Base-by-base conservation (phyloP, 2,888 invertebrate genomes). In the Hylaea fasciaria region DNA sequence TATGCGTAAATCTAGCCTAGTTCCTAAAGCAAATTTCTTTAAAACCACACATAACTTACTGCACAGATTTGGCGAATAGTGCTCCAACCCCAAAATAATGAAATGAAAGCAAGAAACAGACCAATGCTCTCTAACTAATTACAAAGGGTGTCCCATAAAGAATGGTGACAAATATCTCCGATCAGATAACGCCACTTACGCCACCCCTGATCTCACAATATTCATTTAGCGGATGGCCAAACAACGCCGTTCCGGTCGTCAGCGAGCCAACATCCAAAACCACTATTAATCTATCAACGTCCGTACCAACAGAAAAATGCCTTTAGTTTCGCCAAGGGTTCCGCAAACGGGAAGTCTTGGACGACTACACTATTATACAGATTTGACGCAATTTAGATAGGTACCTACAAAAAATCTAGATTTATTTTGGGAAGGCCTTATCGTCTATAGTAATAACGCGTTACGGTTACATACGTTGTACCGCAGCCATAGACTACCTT, bases 261-360 rank as follows among this genome's bases (percentile, higher is more conserved):
- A 57, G 43, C 39, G 28, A 58, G 49, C 61, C 53, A 49, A 63
- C 51, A 32, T 45, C 54, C 40, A 54, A 57, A 67, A 54, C 60
- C 57, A 49, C 58, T 67, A 57, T 56, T 67, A 63, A 67, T 67
- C 63, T 61, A 57, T 68, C 65, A 68, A 56, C 53, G 67, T 68
- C 65, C n/a, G 16, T 53, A 54, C 51, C 56, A 55, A 51, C 57
- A 45, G 50, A 55, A 64, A 64, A 67, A 57, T 61, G 56, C 45
- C 55, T 57, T 48, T 39, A 53, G 44, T 53, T 60, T 55, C 16
- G 14, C 32, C 44, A 44, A 45, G 50, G 41, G 44, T 53, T 44
- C 13, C 48, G 16, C 48, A 32, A 7, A 11, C 43, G 44, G 43
- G 17, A 48, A 47, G 48, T 48, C 46, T 50, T 50, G 50, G n/a